Base-by-base conservation (phyloP, 2,888 invertebrate species). In the Rhyacophila evoluta region DNA sequence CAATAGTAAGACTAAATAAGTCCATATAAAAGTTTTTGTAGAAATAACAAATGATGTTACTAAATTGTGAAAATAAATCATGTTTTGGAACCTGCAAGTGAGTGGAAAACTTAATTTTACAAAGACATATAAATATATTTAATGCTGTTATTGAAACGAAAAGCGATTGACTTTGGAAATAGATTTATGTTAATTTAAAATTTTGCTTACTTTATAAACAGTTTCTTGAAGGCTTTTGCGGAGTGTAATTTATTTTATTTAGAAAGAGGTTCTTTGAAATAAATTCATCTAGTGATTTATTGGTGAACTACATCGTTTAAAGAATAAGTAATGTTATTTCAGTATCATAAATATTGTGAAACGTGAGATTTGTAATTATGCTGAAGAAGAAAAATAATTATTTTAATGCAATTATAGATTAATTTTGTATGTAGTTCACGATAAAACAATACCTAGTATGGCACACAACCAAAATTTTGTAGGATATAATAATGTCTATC, bases 151-250 rank as follows among this genome's bases (percentile, higher is more conserved):
- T 55, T 55, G 25, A 25, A 55, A 55, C 25, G 55, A 55, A 19
- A 33, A 55, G 10, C 55, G 55, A 55, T 55, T 55, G 55, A 55
- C 55, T 55, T 55, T 41, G 41, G 15, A 25, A 55, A 55, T 55
- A 55, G 25, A 55, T 41, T 41, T 41, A 19, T 25, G 55, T 55
- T 19, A 55, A 55, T 55, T 55, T 55, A 15, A 55, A 55, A 55
- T 55, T 55, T 19, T 55, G 55, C 25, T 55, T 55, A 25, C 55
- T 55, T 55, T 55, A 55, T 55, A 55, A 55, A 55, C 55, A 55
- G 55, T 25, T 55, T 55, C 41, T 41, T 55, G n/a, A 12, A n/a
- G 39, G 2, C 1, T n/a, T 39, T 55, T 55, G 55, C 19, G 10
- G 6, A 55, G 8, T 10, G 55, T 55, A 55, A 55, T 55, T 55